A percentile compares a stretch with the other conserved stretches of the same genome.
Conservation (phyloP, 2,797 vertebrate species). For the Squalus acanthias region DNA sequence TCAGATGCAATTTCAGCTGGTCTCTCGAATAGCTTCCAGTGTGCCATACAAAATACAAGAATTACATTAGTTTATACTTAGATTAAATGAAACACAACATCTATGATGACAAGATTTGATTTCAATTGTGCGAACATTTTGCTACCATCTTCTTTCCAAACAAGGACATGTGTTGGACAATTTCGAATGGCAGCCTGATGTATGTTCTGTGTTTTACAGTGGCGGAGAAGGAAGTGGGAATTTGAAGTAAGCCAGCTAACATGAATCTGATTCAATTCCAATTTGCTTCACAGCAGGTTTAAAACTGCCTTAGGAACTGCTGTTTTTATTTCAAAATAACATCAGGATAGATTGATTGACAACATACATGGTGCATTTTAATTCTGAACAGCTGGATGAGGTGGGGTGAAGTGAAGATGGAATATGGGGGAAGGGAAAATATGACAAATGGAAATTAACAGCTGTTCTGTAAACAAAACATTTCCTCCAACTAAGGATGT, state of each 20-base stretch:
- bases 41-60: neutral
- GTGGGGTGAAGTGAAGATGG: neutral
- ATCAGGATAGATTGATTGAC: neutral
- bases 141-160: neutral
- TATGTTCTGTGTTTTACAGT: neutral
- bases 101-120: neutral
- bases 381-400: slow-evolving; percentile 1
- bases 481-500: neutral
- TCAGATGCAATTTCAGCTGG: neutral
- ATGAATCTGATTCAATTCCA: neutral
- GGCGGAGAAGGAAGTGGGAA: neutral
- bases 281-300: neutral
- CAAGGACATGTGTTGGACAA: neutral
- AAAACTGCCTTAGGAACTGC: neutral
- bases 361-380: neutral
- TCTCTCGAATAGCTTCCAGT: neutral
- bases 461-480: neutral
- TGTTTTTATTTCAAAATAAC: neutral
- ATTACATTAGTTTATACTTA: neutral
- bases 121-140: neutral
- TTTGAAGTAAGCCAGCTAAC: neutral
- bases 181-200: neutral
- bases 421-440: neutral
- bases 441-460: neutral
- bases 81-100: neutral